phyloP scores from a whole-genome alignment of 2,113 vertebrate species.

The Falcunculus frontatus region DNA sequence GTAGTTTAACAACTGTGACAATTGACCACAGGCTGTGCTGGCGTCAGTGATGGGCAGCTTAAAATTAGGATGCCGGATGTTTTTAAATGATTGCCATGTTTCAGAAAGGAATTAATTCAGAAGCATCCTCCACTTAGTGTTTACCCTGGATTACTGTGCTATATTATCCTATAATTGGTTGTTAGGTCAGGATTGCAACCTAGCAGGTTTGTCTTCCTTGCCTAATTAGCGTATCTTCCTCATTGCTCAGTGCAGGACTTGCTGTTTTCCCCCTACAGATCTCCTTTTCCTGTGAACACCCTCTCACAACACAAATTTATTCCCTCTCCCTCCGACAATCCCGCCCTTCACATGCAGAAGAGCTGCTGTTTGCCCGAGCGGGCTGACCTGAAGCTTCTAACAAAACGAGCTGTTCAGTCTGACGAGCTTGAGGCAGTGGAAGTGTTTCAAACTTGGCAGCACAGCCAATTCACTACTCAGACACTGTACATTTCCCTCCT shows the following conservation, averaged over 20 bases:
- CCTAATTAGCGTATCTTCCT: not conserved
- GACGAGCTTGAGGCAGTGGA: not conserved
- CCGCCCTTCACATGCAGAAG: not conserved
- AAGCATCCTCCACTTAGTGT: not conserved
- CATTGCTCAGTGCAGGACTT: not conserved
- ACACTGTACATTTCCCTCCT: not conserved
- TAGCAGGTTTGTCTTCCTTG: constrained; percentile 17
- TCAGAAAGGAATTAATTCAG: not conserved
- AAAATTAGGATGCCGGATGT: not conserved
- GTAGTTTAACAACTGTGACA: not conserved
- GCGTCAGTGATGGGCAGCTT: not conserved
- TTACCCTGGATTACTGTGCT: not conserved
- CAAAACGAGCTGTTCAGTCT: not conserved
- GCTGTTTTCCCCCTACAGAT: not conserved
- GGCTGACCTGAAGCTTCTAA: not conserved
- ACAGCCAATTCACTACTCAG: not conserved
- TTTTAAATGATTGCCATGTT: not conserved
- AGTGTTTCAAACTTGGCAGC: not conserved
- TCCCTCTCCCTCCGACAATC: rapidly evolving
- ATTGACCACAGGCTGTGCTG: not conserved
- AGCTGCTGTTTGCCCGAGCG: not conserved
- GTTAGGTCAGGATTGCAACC: constrained; percentile 31
- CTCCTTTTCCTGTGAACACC: not conserved
- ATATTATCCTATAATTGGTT: not conserved
- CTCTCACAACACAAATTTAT: not conserved